Evolutionary conservation across 2,888 invertebrate genomes (phyloP).

Genomic region (Eupithecia tripunctaria): DNA sequence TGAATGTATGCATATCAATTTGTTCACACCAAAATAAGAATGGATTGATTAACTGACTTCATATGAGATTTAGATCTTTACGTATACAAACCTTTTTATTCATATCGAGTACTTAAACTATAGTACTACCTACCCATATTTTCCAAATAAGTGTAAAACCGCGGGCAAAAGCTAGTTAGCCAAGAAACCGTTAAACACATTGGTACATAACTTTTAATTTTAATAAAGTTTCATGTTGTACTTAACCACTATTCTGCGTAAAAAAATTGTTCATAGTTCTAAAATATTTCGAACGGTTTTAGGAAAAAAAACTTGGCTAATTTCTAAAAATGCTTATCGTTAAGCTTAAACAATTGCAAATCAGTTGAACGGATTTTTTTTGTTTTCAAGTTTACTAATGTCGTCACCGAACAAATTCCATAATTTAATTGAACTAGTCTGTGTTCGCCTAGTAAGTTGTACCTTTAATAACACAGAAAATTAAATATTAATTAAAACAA

Average conservation of each 20-base stretch:
- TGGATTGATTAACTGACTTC: not conserved
- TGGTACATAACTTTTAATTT: not conserved
- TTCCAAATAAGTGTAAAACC: not conserved
- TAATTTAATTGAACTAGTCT: not conserved
- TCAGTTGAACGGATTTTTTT: slow-evolving; percentile 4
- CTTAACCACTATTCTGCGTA: not conserved
- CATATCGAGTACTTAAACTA: not conserved
- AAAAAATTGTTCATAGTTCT: not conserved
- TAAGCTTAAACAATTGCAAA: not conserved
- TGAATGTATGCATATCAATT: no score
- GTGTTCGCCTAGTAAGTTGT: not conserved
- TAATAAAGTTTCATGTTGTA: not conserved
- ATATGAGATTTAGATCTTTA: not conserved
- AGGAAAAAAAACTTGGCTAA: not conserved
- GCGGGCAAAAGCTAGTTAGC: not conserved
- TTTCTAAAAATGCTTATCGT: not conserved
- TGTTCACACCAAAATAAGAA: not conserved
- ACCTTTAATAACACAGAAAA: not conserved
- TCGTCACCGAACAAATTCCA: not conserved
- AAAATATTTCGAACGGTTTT: not conserved
- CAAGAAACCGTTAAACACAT: not conserved
- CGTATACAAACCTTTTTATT: not conserved
- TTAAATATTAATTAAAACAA: not conserved
- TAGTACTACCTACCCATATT: no score
- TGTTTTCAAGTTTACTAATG: not conserved